Percentiles rank a stretch among this genome's conserved stretches.
Evolutionary conservation across 2,113 vertebrate genomes (phyloP).

Genomic region (Sylvilagus bachmani): DNA sequence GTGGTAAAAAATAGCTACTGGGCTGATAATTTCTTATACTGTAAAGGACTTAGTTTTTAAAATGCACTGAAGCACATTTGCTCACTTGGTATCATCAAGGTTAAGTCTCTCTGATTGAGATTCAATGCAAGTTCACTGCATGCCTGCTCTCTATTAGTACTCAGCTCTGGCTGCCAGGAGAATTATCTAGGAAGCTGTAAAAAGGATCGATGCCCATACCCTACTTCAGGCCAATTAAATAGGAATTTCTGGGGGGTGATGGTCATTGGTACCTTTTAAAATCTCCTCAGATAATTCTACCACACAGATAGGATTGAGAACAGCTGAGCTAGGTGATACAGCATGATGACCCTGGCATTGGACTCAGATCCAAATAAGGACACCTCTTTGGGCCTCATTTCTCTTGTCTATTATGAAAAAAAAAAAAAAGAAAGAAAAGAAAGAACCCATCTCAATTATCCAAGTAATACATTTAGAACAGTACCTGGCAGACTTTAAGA

Average conservation of each 20-base stretch:
- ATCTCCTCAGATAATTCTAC: constrained; percentile 7
- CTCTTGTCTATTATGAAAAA: neutral
- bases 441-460: neutral
- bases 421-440: constrained; percentile 42
- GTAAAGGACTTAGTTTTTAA: constrained; percentile 11
- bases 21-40: neutral
- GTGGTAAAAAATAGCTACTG: neutral
- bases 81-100: neutral
- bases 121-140: neutral
- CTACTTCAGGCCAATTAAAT: constrained; percentile 58
- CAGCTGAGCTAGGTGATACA: neutral
- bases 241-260: constrained; percentile 12
- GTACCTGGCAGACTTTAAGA: neutral
- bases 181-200: constrained; percentile 16
- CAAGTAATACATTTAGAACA: neutral
- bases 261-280: neutral
- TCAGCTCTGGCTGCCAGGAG: neutral
- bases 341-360: neutral
- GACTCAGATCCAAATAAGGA: neutral
- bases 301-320: neutral
- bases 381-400: neutral
- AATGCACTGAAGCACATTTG: neutral
- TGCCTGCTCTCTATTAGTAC: neutral
- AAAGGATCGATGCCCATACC: neutral
- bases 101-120: constrained; percentile 56